These are phyloP conservation scores for Rhadina sibilatrix DNA, from an alignment of 2,113 vertebrate genomes.

Conservation along the genomic window DNA sequence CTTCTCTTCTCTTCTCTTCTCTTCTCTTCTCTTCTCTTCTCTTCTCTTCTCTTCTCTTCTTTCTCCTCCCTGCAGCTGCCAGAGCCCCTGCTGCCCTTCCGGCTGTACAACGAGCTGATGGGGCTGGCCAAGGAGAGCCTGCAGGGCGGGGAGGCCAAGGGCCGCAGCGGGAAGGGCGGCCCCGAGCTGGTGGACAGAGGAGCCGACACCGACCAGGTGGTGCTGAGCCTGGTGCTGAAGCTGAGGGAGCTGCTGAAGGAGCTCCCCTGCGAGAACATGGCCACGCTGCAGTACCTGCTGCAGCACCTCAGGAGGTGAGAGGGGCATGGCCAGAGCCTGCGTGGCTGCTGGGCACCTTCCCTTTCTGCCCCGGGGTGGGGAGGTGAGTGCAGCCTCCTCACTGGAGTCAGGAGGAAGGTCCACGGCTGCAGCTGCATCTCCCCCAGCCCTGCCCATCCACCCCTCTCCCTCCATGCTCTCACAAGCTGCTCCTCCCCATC, in stretches of 20 bases:
- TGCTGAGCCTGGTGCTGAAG: constrained; percentile 75
- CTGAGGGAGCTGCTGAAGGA: constrained; percentile 83
- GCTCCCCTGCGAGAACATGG: constrained; percentile 81
- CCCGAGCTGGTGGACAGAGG: constrained; percentile 75
- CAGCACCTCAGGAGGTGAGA: constrained; percentile 87
- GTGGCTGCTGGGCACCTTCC: not conserved
- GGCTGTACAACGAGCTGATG: constrained; percentile 90
- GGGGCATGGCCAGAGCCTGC: fast-evolving
- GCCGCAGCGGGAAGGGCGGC: constrained; percentile 57
- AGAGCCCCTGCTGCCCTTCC: constrained; percentile 90
- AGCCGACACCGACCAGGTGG: constrained; percentile 71
- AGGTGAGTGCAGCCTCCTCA: not conserved
- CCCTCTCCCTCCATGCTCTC: not conserved
- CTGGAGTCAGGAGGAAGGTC: not conserved
- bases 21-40: no score
- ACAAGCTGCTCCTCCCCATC: not conserved
- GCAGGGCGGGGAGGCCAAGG: constrained; percentile 71
- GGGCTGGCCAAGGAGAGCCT: constrained; percentile 93
- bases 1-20: no score
- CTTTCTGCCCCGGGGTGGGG: not conserved
- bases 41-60: no score
- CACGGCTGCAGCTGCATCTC: fast-evolving
- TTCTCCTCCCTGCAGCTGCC: constrained; percentile 78
- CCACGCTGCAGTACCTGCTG: constrained; percentile 84
- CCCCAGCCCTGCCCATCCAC: not conserved